Base-by-base conservation (phyloP, 2,888 invertebrate species). In the Dysmachus trigonus region DNA sequence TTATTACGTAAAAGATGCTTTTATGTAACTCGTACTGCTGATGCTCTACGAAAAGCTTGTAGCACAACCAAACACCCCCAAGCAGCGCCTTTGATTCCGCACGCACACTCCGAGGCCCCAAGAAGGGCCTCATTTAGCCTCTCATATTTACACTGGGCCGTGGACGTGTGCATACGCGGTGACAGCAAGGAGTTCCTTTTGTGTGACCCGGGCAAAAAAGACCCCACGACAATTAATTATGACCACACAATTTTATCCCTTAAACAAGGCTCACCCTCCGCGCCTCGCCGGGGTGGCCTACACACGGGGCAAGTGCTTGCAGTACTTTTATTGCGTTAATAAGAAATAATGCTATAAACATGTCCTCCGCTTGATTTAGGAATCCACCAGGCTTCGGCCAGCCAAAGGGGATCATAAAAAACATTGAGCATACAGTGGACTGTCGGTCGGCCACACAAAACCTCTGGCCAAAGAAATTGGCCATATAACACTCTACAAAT, bases 301-400 rank as follows among this genome's bases (percentile, higher is more conserved):
- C 51, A 74, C 73, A 77, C 62, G 27, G 35, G 7, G 47, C 85
- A 85, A 77, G 85, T 83, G 76, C 74, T 81, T 79, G 85, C 85
- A 74, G 90, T 90, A 90, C 90, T 90, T 90, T 90, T 91, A 90
- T 91, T 91, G 91, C 90, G 90, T 90, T 90, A 88, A 88, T 89
- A 89, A 88, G 88, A 89, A 88, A 88, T 89, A 89, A 88, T 89
- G 91, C 91, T 90, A 92, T 92, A 92, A 92, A 92, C 91, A 92
- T 92, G 92, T 92, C 92, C 90, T 90, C 90, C 90, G 90, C 90
- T 92, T 92, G 91, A 92, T 87, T 87, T 86, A 88, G 85, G 87
- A 87, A 83, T 88, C 89, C 89, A 89, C 33, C 76, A 35, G 85
- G 85, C 85, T 85, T 85, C 76, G 51, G 74, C 53, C 76, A 74